Conservation (phyloP, 2,113 vertebrate genomes). For the Paradoxurus hermaphroditus region DNA sequence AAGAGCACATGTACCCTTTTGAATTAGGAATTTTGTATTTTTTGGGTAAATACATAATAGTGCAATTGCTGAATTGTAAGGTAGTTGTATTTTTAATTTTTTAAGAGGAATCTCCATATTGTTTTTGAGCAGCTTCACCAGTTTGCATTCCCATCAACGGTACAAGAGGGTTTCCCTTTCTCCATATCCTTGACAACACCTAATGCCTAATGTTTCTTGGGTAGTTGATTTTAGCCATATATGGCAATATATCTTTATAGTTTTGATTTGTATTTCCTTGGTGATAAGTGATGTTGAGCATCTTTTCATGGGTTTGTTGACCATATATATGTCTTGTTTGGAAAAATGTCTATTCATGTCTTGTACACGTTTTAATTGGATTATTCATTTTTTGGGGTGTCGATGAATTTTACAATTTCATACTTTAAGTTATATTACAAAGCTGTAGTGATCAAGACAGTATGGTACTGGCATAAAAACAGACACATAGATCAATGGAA, state of each 20-base stretch:
- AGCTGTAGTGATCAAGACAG: neutral
- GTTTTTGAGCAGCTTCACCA: neutral
- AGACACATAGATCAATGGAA: neutral
- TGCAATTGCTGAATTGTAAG: neutral
- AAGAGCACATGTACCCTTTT: no score
- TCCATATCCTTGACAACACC: neutral
- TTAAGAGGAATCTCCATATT: neutral
- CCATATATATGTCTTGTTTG: neutral
- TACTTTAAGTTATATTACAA: neutral
- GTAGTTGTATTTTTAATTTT: neutral
- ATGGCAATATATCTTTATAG: neutral
- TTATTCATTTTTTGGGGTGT: neutral
- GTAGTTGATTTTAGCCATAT: neutral
- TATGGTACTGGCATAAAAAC: neutral
- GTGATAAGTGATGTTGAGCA: neutral
- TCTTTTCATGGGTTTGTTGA: neutral
- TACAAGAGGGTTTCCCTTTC: neutral
- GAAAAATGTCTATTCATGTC: neutral
- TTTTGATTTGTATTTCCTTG: neutral
- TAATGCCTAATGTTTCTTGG: neutral
- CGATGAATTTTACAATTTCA: neutral
- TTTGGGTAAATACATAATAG: neutral
- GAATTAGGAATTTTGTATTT: neutral
- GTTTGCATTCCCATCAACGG: neutral
- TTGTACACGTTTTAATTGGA: neutral